These are phyloP conservation scores for Nannobrachium achirus DNA, from an alignment of 2,113 vertebrate genomes.

Conservation along the genomic window DNA sequence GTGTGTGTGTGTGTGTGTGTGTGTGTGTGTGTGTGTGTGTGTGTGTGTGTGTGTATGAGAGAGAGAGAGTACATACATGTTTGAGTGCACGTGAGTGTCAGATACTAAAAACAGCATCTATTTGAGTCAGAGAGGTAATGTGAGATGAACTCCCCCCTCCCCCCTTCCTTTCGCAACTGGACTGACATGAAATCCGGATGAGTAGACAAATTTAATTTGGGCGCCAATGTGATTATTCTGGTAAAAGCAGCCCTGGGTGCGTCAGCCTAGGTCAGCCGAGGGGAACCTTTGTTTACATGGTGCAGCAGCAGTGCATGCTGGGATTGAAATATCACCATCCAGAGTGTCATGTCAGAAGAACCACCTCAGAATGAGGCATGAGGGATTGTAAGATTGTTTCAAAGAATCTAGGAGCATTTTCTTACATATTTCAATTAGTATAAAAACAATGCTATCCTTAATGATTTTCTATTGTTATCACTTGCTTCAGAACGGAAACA, in stretches of 20 bases:
- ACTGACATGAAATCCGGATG: constrained; percentile 44
- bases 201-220: constrained; percentile 63
- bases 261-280: constrained; percentile 50
- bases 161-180: constrained; percentile 37
- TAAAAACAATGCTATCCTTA: no score
- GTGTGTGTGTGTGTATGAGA: no score
- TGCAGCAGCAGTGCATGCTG: constrained; percentile 26
- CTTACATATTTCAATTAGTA: no score
- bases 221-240: constrained; percentile 49
- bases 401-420: no score
- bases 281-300: constrained; percentile 64
- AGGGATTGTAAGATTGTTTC: no score
- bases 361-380: neutral
- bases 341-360: constrained; percentile 15
- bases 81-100: neutral
- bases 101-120: constrained; percentile 10
- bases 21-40: no score
- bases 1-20: no score
- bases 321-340: constrained; percentile 22
- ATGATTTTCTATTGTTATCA: no score
- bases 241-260: constrained; percentile 42
- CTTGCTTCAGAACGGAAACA: no score
- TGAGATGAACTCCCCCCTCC: constrained; percentile 30
- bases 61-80: neutral
- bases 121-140: constrained; percentile 38